Evolutionary conservation across 2,113 vertebrate species (phyloP).

Genomic region (Sclerurus mexicanus): DNA sequence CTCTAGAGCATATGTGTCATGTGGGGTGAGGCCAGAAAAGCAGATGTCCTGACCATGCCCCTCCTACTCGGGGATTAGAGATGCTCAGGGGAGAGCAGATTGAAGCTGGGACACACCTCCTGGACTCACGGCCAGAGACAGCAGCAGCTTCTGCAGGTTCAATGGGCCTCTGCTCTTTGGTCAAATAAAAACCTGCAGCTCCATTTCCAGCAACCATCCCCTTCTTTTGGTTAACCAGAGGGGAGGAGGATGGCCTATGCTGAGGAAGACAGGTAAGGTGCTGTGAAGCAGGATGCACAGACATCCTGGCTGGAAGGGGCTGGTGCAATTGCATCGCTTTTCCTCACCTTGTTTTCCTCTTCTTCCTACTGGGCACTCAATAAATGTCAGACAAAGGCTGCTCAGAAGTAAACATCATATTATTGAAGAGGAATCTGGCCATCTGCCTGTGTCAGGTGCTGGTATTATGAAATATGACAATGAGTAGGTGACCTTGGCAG

Average conservation of each 20-base stretch:
- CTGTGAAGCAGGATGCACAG: not conserved
- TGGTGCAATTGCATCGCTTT: not conserved
- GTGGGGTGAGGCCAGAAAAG: slow-evolving; percentile 15
- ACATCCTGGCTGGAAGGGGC: not conserved
- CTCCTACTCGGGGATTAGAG: slow-evolving; percentile 22
- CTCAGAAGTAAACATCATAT: slow-evolving; percentile 40
- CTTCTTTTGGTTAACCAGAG: not conserved
- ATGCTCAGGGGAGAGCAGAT: not conserved
- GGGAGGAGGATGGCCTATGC: slow-evolving; percentile 57
- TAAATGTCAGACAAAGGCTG: slow-evolving; percentile 51
- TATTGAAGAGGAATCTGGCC: slow-evolving; percentile 20
- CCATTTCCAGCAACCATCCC: slow-evolving; percentile 4
- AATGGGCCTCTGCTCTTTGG: not conserved
- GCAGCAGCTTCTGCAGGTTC: not conserved
- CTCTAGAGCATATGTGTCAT: slow-evolving; percentile 1
- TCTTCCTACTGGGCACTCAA: slow-evolving; percentile 37
- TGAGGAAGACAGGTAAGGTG: slow-evolving; percentile 59
- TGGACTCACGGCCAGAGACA: not conserved
- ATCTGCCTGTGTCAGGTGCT: slow-evolving; percentile 51
- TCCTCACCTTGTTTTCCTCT: slow-evolving; percentile 17
- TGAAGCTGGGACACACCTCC: slow-evolving; percentile 2
- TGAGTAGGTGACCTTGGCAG: slow-evolving; percentile 46
- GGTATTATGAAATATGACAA: slow-evolving; percentile 32
- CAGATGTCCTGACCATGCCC: slow-evolving; percentile 7
- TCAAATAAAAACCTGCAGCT: not conserved